Base-by-base conservation (phyloP, 2,797 vertebrate genomes). In the Semaprochilodus insignis region DNA sequence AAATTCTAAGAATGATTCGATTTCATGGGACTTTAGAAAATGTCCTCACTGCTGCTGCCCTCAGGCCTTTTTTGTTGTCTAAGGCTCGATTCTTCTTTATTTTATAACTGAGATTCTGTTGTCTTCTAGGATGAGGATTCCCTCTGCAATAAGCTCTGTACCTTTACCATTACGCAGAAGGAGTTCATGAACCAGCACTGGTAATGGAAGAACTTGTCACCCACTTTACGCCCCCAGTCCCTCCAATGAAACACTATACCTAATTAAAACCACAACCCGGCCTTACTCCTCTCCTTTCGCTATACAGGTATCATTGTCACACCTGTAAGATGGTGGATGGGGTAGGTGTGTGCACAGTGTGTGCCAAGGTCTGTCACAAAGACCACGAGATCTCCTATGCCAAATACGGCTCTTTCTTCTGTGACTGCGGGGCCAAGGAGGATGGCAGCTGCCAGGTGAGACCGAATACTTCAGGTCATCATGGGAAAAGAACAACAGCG, bases 131-230 rank as follows among this genome's bases (percentile, higher is more conserved):
- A 99, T 93, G 98, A 99, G 96, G 98, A 99, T 91, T 99, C 98
- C 14, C 96, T 99, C 78, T 99, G 98, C 92, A 99, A 99, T 91
- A 99, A 99, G 87, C 96, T 99, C 36, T 99, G 98, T 85, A 99
- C 98, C 54, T 99, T 99, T 88, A 99, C 98, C 85, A 99, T 99
- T 88, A 99, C 98, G 8, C 98, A 99, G 94, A 99, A 99, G 89
- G 98, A 99, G 55, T 99, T 99, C 94, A 99, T 99, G 98, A 99
- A 99, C 90, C 98, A 99, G 72, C 98, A 99, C 77, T 99, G 98
- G 98, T 99, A 96, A 96, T 95, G 86, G 34, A 87, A 80, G 31
- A 27, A 82, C 62, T 71, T 74, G 75, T 57, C 44, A 78, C 48
- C 60, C 76, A 81, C n/a, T 55, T 40, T 73, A 27, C 10, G n/a